These are phyloP conservation scores for Plusia festucae DNA, from an alignment of 2,888 invertebrate genomes.

Conservation along the genomic window DNA sequence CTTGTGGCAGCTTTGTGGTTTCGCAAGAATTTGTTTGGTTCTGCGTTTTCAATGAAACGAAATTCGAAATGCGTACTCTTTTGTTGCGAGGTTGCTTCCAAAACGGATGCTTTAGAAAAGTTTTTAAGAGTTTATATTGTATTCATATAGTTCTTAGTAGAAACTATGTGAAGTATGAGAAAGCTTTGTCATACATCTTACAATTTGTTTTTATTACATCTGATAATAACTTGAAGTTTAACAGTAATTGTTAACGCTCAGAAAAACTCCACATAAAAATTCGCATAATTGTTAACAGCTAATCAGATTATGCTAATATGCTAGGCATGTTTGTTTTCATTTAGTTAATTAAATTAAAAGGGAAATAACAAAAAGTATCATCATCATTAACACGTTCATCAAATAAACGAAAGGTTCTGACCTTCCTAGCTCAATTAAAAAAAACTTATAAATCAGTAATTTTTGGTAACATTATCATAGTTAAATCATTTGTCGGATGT, in stretches of 20 bases:
- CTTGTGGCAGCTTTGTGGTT: constrained; percentile 56
- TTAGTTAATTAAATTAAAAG: constrained; percentile 37
- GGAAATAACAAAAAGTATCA: constrained; percentile 16
- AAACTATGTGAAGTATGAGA: constrained; percentile 34
- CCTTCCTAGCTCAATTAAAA: constrained; percentile 25
- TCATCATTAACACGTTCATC: neutral
- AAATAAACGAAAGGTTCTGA: constrained; percentile 30
- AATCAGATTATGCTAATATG: neutral
- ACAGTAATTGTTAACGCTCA: neutral
- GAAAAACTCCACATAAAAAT: neutral
- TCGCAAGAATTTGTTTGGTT: constrained; percentile 53
- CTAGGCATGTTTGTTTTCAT: neutral
- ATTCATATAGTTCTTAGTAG: constrained; percentile 23
- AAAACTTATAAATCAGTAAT: constrained; percentile 13
- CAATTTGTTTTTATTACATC: constrained; percentile 6
- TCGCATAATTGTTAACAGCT: neutral
- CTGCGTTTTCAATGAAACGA: constrained; percentile 47
- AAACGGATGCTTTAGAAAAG: constrained; percentile 41
- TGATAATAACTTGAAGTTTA: constrained; percentile 1
- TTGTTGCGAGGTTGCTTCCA: constrained; percentile 29
- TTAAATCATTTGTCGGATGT: constrained; percentile 19
- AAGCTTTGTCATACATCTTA: constrained; percentile 6
- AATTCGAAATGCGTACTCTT: constrained; percentile 34
- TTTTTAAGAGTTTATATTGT: constrained; percentile 23
- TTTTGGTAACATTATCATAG: constrained; percentile 27